Evolutionary conservation across 2,888 invertebrate genomes (phyloP), one percentile per base, ranked within the genome.

Genomic region (Amphipoea lucens): DNA sequence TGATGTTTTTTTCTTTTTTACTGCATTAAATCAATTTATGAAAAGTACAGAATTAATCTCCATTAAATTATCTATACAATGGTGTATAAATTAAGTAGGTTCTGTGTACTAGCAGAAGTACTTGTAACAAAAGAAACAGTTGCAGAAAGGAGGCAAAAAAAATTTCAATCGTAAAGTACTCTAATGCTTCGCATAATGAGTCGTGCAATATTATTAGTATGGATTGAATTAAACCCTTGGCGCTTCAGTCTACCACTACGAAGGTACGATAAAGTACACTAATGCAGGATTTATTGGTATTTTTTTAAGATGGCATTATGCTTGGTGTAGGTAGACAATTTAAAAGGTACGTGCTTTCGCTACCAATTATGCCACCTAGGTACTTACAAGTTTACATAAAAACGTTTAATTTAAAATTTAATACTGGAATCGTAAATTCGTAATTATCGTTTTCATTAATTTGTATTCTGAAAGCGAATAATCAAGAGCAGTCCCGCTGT

Each of bases 361-460:
- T 40, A 36, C 40, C 60, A 57, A 84, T 57, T 69, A 60, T 14
- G 23, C 20, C 14, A 82, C 17, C 51, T 42, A 66, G n/a, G 42
- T 67, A 87, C 73, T 57, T 60, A n/a, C 42, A 83, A 77, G 63
- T 87, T 63, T 54, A 84, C 63, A 76, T 20, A 72, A 79, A 78
- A 83, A 86, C 66, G 42, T 83, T 82, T 78, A 90, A 89, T 90
- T 88, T 83, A 84, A 84, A 84, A 63, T 67, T 73, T 68, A 40
- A 78, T 51, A 36, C 70, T 67, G 67, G 42, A 81, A 76, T 83
- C 72, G 70, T 73, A 79, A 80, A 87, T 87, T 80, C 66, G 82
- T 85, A 83, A 85, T 90, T 85, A 89, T 87, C 77, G 78, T 85
- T 87, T 83, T 81, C 89, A 83, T 81, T 90, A 65, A 89, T 90